Evolutionary conservation across 2,888 invertebrate species (phyloP).

Genomic region (Quadroppia sp.): DNA sequence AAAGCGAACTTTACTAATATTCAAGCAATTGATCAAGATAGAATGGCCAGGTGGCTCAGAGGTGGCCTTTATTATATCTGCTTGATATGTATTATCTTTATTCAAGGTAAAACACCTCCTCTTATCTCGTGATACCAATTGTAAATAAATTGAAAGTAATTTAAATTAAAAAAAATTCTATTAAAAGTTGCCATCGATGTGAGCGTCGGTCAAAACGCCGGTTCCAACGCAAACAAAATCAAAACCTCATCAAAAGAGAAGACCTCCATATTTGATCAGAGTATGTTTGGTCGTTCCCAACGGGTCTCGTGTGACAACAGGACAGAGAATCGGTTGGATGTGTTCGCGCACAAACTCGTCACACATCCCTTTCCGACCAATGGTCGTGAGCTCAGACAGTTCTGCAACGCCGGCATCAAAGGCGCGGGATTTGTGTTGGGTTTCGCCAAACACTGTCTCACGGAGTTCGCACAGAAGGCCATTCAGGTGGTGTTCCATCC

Average conservation of each 20-base stretch:
- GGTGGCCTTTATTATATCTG: too few species aligned
- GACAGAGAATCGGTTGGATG: neutral
- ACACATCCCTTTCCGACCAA: neutral
- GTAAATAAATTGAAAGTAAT: too few species aligned
- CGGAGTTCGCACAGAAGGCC: constrained; percentile 6
- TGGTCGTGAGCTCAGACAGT: neutral
- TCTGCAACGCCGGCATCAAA: constrained; percentile 10
- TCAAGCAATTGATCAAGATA: too few species aligned
- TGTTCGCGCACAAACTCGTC: constrained; percentile 2
- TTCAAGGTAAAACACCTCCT: too few species aligned
- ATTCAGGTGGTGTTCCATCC: constrained; percentile 14
- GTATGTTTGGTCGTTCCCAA: neutral
- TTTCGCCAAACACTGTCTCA: constrained; percentile 19
- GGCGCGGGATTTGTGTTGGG: constrained; percentile 1
- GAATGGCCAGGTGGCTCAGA: too few species aligned
- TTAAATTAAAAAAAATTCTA: too few species aligned
- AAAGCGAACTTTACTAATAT: too few species aligned
- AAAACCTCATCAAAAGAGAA: neutral
- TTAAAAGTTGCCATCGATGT: too few species aligned
- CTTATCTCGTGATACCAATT: too few species aligned
- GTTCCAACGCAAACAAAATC: neutral
- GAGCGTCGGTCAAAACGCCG: too few species aligned
- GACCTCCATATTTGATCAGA: neutral
- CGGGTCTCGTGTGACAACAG: neutral
- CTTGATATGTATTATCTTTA: too few species aligned